phyloP scores from a whole-genome alignment of 2,113 vertebrate genomes.

The Poecile atricapillus region DNA sequence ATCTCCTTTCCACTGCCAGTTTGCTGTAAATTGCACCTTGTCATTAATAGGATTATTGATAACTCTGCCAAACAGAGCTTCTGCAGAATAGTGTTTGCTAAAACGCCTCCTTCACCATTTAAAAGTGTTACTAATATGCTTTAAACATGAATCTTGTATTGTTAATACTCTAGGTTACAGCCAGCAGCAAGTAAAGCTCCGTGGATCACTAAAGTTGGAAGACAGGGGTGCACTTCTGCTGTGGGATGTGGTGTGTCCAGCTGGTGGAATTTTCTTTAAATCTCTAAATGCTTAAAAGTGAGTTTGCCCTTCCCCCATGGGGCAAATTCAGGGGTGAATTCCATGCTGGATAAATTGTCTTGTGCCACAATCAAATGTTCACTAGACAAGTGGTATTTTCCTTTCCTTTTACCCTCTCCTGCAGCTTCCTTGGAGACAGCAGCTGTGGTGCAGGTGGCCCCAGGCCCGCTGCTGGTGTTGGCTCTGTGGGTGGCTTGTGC shows the following conservation, averaged over 20 bases:
- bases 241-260: background rate
- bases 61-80: constrained; percentile 27
- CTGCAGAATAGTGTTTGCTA: constrained; percentile 17
- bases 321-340: background rate
- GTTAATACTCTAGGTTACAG: background rate
- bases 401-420: background rate
- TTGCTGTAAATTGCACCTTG: constrained; percentile 55
- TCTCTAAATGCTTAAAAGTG: background rate
- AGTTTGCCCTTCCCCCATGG: background rate
- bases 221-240: background rate
- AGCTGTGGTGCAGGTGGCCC: background rate
- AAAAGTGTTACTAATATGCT: constrained; percentile 16
- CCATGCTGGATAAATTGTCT: background rate
- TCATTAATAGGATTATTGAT: constrained; percentile 58
- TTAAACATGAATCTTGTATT: constrained; percentile 8
- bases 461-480: background rate
- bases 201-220: background rate
- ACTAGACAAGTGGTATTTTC: background rate
- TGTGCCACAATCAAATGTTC: accelerated
- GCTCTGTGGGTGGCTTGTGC: background rate
- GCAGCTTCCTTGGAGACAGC: background rate
- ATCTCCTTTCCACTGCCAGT: constrained; percentile 36
- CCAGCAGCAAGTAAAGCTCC: background rate
- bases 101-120: background rate
- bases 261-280: background rate